phyloP scores from a whole-genome alignment of 2,113 vertebrate species.

The Cyprinodon brontotheroides region DNA sequence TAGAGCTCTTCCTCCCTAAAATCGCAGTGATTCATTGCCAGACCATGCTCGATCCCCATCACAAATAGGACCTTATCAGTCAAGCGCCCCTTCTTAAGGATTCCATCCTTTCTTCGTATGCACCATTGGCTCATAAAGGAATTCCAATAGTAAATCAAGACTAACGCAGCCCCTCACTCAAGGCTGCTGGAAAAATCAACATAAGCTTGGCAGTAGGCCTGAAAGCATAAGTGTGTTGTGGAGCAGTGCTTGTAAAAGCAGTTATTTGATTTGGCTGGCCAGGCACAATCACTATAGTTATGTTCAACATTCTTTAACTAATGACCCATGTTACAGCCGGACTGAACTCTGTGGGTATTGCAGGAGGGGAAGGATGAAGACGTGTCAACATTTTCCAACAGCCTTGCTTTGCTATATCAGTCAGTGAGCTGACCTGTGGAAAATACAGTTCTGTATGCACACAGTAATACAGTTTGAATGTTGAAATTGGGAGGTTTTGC shows the following conservation, averaged over 20 bases:
- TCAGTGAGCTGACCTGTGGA: constrained; percentile 56
- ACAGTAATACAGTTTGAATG: constrained; percentile 2
- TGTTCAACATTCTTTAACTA: constrained; percentile 72
- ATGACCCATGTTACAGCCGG: constrained; percentile 66
- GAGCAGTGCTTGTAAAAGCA: constrained; percentile 62
- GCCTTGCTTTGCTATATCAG: constrained; percentile 44
- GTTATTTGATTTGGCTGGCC: constrained; percentile 71
- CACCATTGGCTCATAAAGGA: constrained; percentile 59
- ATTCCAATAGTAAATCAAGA: constrained; percentile 72
- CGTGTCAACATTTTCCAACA: constrained; percentile 45
- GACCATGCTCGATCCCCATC: constrained; percentile 54
- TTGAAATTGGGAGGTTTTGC: constrained; percentile 12
- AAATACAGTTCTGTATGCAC: constrained; percentile 9
- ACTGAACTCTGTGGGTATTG: constrained; percentile 36
- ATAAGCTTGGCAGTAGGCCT: constrained; percentile 39
- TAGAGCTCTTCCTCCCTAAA: constrained; percentile 44
- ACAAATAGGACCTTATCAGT: constrained; percentile 65
- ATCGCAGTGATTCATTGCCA: constrained; percentile 46
- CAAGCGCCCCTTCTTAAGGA: constrained; percentile 51
- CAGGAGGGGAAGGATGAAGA: constrained; percentile 33
- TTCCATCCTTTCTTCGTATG: constrained; percentile 51
- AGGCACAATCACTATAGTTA: constrained; percentile 50
- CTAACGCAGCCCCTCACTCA: constrained; percentile 34
- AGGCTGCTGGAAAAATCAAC: constrained; percentile 55
- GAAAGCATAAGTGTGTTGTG: constrained; percentile 44